These are phyloP conservation scores for Enchytraeus crypticus DNA, from an alignment of 2,888 invertebrate species.

Conservation along the genomic window DNA sequence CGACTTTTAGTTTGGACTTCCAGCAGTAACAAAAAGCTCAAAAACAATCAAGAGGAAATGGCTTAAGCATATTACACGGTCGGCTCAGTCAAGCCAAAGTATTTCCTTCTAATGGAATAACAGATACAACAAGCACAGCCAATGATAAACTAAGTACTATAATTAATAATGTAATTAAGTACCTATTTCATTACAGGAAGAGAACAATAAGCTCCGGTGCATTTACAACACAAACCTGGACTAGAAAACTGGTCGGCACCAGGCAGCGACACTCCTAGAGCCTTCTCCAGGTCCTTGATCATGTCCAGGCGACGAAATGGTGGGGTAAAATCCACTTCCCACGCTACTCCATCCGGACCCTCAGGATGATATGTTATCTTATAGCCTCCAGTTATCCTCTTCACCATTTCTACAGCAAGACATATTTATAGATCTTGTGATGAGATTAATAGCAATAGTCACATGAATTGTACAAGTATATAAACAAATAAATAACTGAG, in stretches of 20 bases:
- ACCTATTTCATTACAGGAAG: neutral
- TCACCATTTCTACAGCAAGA: slow-evolving; percentile 67
- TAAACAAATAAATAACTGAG: neutral
- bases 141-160: neutral
- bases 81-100: no score
- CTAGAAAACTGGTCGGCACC: slow-evolving; percentile 44
- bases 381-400: slow-evolving; percentile 78
- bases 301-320: slow-evolving; percentile 87
- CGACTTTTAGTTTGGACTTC: no score
- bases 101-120: neutral
- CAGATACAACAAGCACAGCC: neutral
- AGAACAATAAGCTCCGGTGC: slow-evolving; percentile 6
- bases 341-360: slow-evolving; percentile 66
- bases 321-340: slow-evolving; percentile 89
- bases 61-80: no score
- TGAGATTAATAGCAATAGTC: no score
- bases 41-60: no score
- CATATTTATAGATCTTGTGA: no score
- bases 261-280: slow-evolving; percentile 55
- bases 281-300: slow-evolving; percentile 79
- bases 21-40: no score
- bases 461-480: neutral
- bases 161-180: neutral
- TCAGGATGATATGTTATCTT: slow-evolving; percentile 82
- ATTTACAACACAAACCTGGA: slow-evolving; percentile 40